These are phyloP conservation scores for Sweltsa coloradensis DNA, from an alignment of 1,140 invertebrate genomes.

Conservation along the genomic window DNA sequence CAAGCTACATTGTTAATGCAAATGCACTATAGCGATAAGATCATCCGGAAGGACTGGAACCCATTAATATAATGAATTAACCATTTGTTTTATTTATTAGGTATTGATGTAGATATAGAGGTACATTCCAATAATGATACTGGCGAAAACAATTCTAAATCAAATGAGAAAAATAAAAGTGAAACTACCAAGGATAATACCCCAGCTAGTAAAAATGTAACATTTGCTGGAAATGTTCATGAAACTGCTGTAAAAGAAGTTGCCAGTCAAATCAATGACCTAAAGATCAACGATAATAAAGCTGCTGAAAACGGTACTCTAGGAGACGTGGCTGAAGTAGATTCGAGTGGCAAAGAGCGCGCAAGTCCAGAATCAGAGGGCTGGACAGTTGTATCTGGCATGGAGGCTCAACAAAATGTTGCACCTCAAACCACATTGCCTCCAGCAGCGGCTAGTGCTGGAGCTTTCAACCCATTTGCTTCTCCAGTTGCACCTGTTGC, in stretches of 20 bases:
- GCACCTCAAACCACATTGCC: too few species aligned
- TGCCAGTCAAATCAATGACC: too few species aligned
- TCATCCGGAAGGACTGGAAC: neutral
- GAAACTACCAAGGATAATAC: too few species aligned
- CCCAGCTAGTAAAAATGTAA: neutral
- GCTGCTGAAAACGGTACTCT: neutral
- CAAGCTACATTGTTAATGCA: too few species aligned
- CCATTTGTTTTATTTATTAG: constrained; percentile 2
- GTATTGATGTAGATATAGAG: constrained; percentile 9
- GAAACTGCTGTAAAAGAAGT: neutral
- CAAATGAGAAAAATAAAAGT: neutral
- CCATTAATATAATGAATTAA: neutral
- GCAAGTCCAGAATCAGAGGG: constrained; percentile 6
- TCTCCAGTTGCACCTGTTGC: too few species aligned
- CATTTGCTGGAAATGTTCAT: neutral
- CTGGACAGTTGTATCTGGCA: constrained; percentile 2
- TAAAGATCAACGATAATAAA: too few species aligned
- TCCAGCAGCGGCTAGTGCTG: too few species aligned
- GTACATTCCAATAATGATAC: neutral
- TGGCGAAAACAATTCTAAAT: neutral
- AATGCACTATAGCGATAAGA: too few species aligned
- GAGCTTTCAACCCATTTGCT: too few species aligned
- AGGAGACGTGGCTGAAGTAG: neutral
- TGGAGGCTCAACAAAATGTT: neutral
- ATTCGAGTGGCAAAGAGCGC: neutral